Percentiles rank a stretch among this genome's conserved stretches.
Conservation (phyloP, 2,888 invertebrate genomes). For the Cephus nigrinus region DNA sequence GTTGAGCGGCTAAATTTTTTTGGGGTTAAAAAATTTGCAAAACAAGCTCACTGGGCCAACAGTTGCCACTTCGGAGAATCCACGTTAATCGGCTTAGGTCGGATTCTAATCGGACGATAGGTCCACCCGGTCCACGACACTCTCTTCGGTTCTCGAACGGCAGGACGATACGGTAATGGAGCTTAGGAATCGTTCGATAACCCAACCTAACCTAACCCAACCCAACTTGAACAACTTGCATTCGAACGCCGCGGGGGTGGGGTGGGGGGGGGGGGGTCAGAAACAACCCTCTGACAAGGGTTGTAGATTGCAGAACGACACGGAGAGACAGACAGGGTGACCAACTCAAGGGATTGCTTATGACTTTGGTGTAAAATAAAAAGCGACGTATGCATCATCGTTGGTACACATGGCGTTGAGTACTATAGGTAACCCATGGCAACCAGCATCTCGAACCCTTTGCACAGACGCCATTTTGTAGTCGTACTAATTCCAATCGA, state of each 20-base stretch:
- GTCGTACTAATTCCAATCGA: not conserved
- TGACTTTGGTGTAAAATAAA: constrained; percentile 14
- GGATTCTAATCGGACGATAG: constrained; percentile 36
- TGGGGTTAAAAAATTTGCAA: no score
- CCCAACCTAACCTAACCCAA: constrained; percentile 24
- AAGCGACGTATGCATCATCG: constrained; percentile 18
- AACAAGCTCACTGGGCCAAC: no score
- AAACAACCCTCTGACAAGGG: constrained; percentile 10
- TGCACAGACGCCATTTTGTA: not conserved
- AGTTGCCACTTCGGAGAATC: no score
- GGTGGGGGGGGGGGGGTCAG: constrained; percentile 19
- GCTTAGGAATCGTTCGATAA: constrained; percentile 12
- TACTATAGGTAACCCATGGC: not conserved
- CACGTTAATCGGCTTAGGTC: constrained; percentile 37
- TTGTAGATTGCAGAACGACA: not conserved
- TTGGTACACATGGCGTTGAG: constrained; percentile 25
- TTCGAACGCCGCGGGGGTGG: constrained; percentile 17
- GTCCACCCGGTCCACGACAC: not conserved
- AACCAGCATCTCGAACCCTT: not conserved
- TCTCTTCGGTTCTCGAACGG: no score
- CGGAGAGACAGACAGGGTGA: not conserved
- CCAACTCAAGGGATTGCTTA: constrained; percentile 18
- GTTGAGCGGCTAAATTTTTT: no score
- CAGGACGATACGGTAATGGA: no score
- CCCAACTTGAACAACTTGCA: constrained; percentile 13